Conservation (phyloP, 2,797 vertebrate species). For the Lacerta agilis region DNA sequence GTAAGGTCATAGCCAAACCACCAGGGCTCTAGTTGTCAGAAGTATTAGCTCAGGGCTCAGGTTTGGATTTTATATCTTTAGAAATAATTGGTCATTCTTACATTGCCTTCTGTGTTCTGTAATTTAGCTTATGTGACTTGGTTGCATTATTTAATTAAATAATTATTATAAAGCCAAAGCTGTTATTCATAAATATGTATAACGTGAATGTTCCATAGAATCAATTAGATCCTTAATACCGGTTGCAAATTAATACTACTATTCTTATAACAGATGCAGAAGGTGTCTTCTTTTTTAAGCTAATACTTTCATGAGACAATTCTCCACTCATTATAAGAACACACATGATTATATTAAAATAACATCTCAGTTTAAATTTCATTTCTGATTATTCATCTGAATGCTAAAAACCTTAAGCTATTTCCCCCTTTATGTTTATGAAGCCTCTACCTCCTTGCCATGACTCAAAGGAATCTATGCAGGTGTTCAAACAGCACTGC, state of each 20-base stretch:
- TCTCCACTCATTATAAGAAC: neutral
- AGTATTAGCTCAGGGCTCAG: too few species aligned
- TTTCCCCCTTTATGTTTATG: constrained; percentile 37
- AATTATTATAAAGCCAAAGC: neutral
- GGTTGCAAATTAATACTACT: neutral
- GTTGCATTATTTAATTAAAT: neutral
- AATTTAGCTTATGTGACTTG: neutral
- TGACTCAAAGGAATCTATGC: constrained; percentile 91
- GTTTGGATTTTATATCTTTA: too few species aligned
- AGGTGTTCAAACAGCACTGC: constrained; percentile 95
- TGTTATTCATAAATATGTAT: neutral
- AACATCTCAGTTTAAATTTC: constrained; percentile 16
- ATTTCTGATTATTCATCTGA: neutral
- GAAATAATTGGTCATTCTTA: too few species aligned
- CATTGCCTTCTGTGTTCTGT: too few species aligned
- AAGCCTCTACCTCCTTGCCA: constrained; percentile 93
- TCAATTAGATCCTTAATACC: neutral
- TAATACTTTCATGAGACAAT: neutral
- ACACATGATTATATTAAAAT: constrained; percentile 6
- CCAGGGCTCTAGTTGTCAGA: neutral
- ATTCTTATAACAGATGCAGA: constrained; percentile 1
- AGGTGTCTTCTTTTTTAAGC: neutral
- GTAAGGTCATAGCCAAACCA: neutral
- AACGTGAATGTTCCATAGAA: neutral
- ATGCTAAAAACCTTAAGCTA: constrained; percentile 17